Evolutionary conservation across 2,113 vertebrate species (phyloP), one percentile per base, ranked within the genome.

Genomic region (Tretioscincus oriximinensis): DNA sequence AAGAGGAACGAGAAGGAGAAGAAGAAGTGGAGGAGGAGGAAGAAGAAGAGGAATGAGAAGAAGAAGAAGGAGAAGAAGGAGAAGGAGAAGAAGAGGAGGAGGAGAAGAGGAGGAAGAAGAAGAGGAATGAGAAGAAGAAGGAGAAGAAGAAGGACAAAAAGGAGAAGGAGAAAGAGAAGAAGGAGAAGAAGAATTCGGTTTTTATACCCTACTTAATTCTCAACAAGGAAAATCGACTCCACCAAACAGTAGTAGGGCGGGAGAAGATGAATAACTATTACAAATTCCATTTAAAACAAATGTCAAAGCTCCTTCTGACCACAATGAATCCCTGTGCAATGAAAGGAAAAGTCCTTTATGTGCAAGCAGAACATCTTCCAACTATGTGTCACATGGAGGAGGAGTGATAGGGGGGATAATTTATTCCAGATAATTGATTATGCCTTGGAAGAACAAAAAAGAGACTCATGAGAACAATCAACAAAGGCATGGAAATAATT

Each of bases 251-350:
- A 49, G 54, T 12, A 16, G 54, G 54, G n/a, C n/a, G n/a, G n/a
- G 54, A 14, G 4, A 58, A 58, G 14, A 64, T 49, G 24, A 22
- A 21, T 31, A 24, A 72, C 64, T 64, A 64, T 76, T 76, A 4
- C 24, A 65, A 65, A 65, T 65, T 20, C 54, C n/a, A 45, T 79
- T 79, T 70, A 41, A 78, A 79, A 54, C 24, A 80, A 72, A 71
- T 21, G 58, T 20, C 35, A 51, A 16, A 21, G 20, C 60, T 65
- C 18, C 41, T 24, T 60, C 60, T 79, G 67, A 9, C 26, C n/a
- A 26, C 3, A 47, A 64, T 72, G 69, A 51, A 28, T 73, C 47
- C 69, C 26, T 61, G 20, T 72, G 54, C 41, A 72, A 45, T 71
- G 47, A 71, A 68, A 49, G 54, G 35, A 9, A 22, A 22, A 12